Evolutionary conservation across 1,140 invertebrate species (phyloP).

Genomic region (Sinonovacula constricta): DNA sequence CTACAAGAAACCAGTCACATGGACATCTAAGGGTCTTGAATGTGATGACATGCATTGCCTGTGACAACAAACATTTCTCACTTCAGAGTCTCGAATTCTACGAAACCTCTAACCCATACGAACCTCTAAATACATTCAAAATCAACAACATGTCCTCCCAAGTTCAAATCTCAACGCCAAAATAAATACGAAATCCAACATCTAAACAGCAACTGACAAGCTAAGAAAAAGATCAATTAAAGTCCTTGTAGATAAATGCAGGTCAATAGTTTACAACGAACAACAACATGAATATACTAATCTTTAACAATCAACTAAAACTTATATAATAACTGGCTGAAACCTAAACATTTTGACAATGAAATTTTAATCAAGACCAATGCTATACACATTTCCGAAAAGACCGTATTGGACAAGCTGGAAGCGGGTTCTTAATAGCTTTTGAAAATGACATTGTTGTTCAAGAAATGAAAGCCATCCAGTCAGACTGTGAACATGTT

Average conservation of each 20-base stretch:
- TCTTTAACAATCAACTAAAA: not conserved
- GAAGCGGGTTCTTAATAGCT: not conserved
- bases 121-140: not conserved
- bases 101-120: not conserved
- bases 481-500: constrained; percentile 28
- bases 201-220: not conserved
- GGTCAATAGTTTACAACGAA: constrained; percentile 8
- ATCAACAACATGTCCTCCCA: not conserved
- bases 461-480: constrained; percentile 23
- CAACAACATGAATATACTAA: not conserved
- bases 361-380: constrained; percentile 9
- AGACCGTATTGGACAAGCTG: constrained; percentile 13
- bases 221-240: not conserved
- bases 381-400: constrained; percentile 13
- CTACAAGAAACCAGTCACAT: no score
- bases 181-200: not conserved
- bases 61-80: no score
- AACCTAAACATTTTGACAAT: constrained; percentile 29
- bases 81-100: no score
- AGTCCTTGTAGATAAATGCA: not conserved
- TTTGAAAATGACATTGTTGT: constrained; percentile 2
- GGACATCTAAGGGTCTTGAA: no score
- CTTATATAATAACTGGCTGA: constrained; percentile 20
- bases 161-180: not conserved
- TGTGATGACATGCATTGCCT: no score